Evolutionary conservation across 2,113 vertebrate species (phyloP), one percentile per base, ranked within the genome.

Genomic region (Melanostigma gelatinosum): DNA sequence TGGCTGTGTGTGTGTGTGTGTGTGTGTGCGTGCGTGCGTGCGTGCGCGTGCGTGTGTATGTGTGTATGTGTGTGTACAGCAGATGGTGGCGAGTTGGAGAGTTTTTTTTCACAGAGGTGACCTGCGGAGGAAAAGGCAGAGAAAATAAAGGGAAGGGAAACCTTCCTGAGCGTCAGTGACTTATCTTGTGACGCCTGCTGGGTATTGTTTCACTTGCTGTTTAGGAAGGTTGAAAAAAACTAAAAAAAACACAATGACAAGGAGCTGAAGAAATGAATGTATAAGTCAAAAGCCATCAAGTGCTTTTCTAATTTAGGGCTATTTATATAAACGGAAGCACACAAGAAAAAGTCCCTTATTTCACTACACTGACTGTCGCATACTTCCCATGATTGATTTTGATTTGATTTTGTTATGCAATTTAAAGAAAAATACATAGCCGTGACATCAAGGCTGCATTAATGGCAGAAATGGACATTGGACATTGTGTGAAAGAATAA

Each of bases 61-160:
- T 34, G 0, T 34, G 38, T 38, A 38, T 16, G 27, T 63, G 48
- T 85, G 75, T 40, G 69, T 65, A 22, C 12, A 72, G 50, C 73
- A 79, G 75, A 84, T 87, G 85, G 48, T 62, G 29, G 46, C 8
- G 50, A 40, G 44, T 63, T 4, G 27, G 24, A 29, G 20, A 20
- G 48, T 40, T 69, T 76, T 74, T 76, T 77, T 76, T 73, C 70
- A 60, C 15, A 75, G 74, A 80, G 77, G 55, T 88, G 88, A 92
- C 82, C 85, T 71, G 77, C 0, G 46, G 44, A 89, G 89, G 85
- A 91, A 94, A 91, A 92, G 67, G 75, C 82, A 78, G 40, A 80
- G 76, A 87, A 93, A 88, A 92, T 90, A 91, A 93, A 91, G 75
- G 92, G 93, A 94, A 95, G 93, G 86, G 83, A 93, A 93, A 93